A percentile compares a stretch with the other conserved stretches of the same genome.
Evolutionary conservation across 1,140 invertebrate species (phyloP).

Genomic region (Samia ricini): DNA sequence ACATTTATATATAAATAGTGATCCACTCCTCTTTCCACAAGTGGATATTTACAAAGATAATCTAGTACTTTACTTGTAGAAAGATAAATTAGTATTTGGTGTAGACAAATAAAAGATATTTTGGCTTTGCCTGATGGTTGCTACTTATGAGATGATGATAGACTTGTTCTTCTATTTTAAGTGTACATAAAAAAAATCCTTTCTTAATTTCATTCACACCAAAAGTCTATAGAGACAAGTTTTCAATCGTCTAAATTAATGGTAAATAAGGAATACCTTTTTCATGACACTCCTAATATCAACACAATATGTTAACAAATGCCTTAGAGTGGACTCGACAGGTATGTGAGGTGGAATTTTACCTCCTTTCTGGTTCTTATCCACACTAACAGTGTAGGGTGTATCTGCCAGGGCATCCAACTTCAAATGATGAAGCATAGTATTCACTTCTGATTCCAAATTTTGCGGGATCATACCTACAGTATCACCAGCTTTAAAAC

Average conservation of each 20-base stretch:
- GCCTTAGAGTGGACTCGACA: constrained; percentile 48
- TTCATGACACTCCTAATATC: constrained; percentile 69
- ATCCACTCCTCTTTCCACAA: no score
- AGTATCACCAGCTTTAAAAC: constrained; percentile 58
- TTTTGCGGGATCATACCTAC: constrained; percentile 57
- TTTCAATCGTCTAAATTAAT: neutral
- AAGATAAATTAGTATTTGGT: no score
- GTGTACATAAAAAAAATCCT: neutral
- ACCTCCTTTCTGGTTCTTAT: constrained; percentile 31
- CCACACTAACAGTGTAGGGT: constrained; percentile 32
- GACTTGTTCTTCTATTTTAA: no score
- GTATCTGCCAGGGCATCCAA: constrained; percentile 30
- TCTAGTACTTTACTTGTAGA: no score
- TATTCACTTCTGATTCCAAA: constrained; percentile 34
- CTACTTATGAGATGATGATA: no score
- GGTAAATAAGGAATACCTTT: constrained; percentile 51
- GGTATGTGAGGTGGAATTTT: constrained; percentile 68
- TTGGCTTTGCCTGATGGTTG: no score
- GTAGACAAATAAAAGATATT: no score
- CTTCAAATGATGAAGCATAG: constrained; percentile 39
- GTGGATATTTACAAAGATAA: no score
- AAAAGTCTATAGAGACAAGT: neutral
- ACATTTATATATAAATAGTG: no score
- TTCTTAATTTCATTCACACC: no score
- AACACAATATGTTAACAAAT: constrained; percentile 61